These are phyloP conservation scores for Amphiprion ocellaris DNA, from an alignment of 2,113 vertebrate species.

Conservation along the genomic window DNA sequence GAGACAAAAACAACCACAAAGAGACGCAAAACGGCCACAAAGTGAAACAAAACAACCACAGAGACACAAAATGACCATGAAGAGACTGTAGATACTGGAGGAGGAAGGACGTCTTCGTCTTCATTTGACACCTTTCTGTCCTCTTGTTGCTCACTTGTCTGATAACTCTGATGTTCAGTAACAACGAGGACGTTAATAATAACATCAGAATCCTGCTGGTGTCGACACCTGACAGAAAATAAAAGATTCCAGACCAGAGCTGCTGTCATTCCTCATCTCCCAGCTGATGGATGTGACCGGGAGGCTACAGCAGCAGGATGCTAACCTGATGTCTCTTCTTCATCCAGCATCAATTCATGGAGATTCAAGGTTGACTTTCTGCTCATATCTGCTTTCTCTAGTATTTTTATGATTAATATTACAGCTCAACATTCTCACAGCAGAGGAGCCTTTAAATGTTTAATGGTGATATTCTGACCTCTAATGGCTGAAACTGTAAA, in stretches of 20 bases:
- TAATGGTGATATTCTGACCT: slow-evolving; percentile 49
- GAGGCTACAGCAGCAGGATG: background rate
- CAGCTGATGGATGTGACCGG: slow-evolving; percentile 1
- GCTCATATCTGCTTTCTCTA: background rate
- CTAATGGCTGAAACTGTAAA: slow-evolving; percentile 40
- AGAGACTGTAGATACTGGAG: too few species aligned
- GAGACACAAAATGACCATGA: too few species aligned
- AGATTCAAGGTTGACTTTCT: slow-evolving; percentile 6
- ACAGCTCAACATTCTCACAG: background rate
- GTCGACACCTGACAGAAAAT: background rate
- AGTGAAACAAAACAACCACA: too few species aligned
- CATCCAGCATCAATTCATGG: background rate
- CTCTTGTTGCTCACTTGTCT: slow-evolving; percentile 26
- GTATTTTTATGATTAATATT: background rate
- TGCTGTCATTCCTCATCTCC: slow-evolving; percentile 9
- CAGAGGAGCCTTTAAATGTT: background rate
- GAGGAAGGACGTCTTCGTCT: background rate
- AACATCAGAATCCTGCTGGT: slow-evolving; percentile 29
- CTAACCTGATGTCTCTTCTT: background rate
- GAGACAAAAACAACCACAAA: too few species aligned
- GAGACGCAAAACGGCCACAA: too few species aligned
- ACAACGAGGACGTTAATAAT: slow-evolving; percentile 55
- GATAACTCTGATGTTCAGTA: slow-evolving; percentile 73
- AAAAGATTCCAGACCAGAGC: background rate
- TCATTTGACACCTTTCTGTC: slow-evolving; percentile 38